phyloP scores from a whole-genome alignment of 2,797 vertebrate species.

The Oceanodroma leucorhoa region DNA sequence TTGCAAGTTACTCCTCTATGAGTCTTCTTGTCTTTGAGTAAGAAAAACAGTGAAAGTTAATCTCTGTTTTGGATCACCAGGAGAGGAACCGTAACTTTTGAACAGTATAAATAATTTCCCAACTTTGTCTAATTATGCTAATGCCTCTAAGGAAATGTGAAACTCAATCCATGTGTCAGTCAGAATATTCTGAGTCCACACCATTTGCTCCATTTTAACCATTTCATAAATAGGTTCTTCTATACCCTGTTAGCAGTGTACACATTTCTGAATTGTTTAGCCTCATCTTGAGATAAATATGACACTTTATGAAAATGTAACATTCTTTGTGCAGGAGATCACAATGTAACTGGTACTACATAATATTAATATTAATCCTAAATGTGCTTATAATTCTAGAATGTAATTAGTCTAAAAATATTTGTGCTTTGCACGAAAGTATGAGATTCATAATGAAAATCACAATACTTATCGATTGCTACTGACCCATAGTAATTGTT shows the following conservation, averaged over 20 bases:
- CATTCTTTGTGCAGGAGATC: neutral
- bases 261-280: neutral
- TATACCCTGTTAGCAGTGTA: neutral
- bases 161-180: neutral
- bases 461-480: neutral
- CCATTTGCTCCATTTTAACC: neutral
- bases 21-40: neutral
- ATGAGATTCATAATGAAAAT: neutral
- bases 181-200: neutral
- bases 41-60: neutral
- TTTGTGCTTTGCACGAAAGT: neutral
- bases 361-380: neutral
- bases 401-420: neutral
- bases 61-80: neutral
- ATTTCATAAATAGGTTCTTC: neutral
- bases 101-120: neutral
- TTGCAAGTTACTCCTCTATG: neutral
- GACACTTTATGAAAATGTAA: neutral
- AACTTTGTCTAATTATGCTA: neutral
- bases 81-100: neutral
- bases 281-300: neutral
- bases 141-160: neutral
- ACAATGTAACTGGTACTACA: neutral
- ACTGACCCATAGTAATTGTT: constrained; percentile 3
- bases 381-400: neutral